phyloP scores from a whole-genome alignment of 2,888 invertebrate genomes.

The Myathropa florea region DNA sequence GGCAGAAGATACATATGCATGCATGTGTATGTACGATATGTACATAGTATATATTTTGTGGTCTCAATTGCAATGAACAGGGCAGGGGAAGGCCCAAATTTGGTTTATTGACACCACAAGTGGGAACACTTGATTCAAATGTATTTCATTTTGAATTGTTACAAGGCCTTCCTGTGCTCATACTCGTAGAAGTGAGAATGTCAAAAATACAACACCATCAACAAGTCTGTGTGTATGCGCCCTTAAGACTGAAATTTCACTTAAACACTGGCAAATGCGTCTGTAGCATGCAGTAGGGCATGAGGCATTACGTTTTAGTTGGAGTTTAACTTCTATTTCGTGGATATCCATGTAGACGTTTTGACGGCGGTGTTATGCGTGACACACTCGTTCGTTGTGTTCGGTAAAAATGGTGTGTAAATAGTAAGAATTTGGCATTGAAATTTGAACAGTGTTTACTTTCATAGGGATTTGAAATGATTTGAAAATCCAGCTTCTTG shows the following conservation, averaged over 20 bases:
- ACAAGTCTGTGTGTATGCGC: neutral
- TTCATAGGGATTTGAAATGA: too few relatives aligned
- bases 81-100: conserved; percentile 49
- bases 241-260: neutral
- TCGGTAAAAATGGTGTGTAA: too few relatives aligned
- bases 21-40: neutral
- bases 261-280: neutral
- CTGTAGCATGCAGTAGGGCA: neutral
- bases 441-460: too few relatives aligned
- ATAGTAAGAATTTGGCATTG: too few relatives aligned
- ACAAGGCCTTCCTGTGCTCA: conserved; percentile 59
- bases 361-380: conserved; percentile 7
- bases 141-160: conserved; percentile 58
- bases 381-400: too few relatives aligned
- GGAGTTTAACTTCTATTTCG: neutral
- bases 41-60: neutral
- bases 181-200: conserved; percentile 15
- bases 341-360: conserved; percentile 23
- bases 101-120: conserved; percentile 58
- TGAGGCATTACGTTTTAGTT: neutral
- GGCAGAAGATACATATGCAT: neutral
- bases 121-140: conserved; percentile 47
- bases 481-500: too few relatives aligned
- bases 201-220: conserved; percentile 43
- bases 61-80: conserved; percentile 28